phyloP scores from a whole-genome alignment of 2,888 invertebrate species.

The Parnassius smintheus region DNA sequence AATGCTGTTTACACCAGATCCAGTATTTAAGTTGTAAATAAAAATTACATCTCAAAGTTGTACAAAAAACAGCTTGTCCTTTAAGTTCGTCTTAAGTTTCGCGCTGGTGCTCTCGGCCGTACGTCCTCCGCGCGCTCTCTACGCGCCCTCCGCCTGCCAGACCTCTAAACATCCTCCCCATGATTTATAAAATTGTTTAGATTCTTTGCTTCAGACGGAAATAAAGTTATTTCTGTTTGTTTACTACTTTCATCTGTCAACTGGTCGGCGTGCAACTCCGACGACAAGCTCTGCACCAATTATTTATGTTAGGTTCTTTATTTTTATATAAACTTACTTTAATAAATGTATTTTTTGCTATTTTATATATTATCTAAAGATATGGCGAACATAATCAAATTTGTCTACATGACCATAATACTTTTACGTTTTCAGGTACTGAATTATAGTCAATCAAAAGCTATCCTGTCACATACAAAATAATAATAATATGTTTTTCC shows the following conservation, averaged over 20 bases:
- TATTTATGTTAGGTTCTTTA: background rate
- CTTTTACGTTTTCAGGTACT: too few species aligned
- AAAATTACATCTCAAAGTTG: background rate
- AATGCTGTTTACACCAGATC: too few species aligned
- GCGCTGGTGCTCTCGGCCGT: background rate
- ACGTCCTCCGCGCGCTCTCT: background rate
- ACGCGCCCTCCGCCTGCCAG: background rate
- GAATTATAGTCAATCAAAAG: too few species aligned
- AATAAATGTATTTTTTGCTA: background rate
- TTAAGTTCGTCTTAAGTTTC: background rate
- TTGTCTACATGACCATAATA: too few species aligned
- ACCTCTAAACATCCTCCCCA: constrained; percentile 13
- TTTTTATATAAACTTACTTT: background rate
- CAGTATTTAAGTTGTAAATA: too few species aligned
- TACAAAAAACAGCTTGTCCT: background rate
- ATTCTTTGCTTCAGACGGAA: background rate
- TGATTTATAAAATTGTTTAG: constrained; percentile 20
- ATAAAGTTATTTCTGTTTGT: constrained; percentile 4
- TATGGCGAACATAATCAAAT: too few species aligned
- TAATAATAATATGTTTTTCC: too few species aligned
- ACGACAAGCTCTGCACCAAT: background rate
- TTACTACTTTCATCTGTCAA: constrained; percentile 5
- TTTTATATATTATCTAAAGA: background rate
- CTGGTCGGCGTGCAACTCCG: constrained; percentile 14
- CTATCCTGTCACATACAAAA: too few species aligned